phyloP scores from a whole-genome alignment of 2,888 invertebrate genomes.

The Parnassius smintheus region DNA sequence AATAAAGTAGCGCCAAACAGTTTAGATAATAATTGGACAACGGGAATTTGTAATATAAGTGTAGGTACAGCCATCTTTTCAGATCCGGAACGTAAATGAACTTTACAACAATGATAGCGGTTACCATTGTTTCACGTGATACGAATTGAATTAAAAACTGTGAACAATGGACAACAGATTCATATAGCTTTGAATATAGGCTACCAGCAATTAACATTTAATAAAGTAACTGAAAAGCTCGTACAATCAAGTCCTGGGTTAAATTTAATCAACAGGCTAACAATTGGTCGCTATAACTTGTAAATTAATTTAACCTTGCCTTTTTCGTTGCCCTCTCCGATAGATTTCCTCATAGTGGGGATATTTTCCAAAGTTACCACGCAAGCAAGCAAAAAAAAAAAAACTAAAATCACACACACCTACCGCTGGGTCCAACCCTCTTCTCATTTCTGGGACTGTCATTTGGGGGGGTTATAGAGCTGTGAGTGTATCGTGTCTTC shows the following conservation, averaged over 20 bases:
- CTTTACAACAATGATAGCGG: conserved; percentile 67
- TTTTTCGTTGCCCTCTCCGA: no score
- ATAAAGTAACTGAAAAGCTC: conserved; percentile 9
- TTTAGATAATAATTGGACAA: conserved; percentile 63
- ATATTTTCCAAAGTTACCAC: no score
- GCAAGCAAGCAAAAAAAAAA: no score
- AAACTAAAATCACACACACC: no score
- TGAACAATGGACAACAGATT: conserved; percentile 77
- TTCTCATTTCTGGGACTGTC: no score
- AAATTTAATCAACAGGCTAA: not conserved
- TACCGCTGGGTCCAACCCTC: no score
- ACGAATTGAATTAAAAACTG: conserved; percentile 78
- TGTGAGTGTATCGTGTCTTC: no score
- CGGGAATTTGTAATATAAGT: conserved; percentile 75
- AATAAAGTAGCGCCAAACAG: conserved; percentile 16
- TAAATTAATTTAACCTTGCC: no score
- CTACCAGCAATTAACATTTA: conserved; percentile 23
- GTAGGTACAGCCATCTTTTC: conserved; percentile 71
- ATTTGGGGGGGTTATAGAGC: no score
- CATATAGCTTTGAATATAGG: conserved; percentile 57
- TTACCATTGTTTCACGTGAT: conserved; percentile 74
- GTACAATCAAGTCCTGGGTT: conserved; percentile 4
- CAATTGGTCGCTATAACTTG: no score
- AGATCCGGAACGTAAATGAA: conserved; percentile 78
- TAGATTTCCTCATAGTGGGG: no score